Evolutionary conservation across 2,888 invertebrate genomes (phyloP).

Genomic region (Odontocerum albicorne): DNA sequence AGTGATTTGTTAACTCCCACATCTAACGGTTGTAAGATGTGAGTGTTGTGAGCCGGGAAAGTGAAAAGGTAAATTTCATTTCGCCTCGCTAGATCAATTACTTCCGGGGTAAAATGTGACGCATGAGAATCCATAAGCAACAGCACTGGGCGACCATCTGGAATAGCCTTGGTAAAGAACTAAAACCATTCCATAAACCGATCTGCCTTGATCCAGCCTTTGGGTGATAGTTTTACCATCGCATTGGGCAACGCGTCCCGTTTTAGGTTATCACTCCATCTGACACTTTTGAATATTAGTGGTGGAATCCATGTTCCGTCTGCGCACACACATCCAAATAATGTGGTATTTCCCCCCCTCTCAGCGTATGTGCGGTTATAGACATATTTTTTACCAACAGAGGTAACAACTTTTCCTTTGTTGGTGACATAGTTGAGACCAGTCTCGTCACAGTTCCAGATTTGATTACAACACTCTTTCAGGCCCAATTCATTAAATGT

Average conservation of each 20-base stretch:
- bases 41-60: slow-evolving; percentile 22
- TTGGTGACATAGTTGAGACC: slow-evolving; percentile 36
- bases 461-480: too few species aligned
- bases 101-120: slow-evolving; percentile 17
- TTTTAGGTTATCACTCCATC: slow-evolving; percentile 30
- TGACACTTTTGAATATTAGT: slow-evolving; percentile 37
- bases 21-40: slow-evolving; percentile 12
- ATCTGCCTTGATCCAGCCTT: slow-evolving; percentile 35
- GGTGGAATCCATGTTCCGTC: too few species aligned
- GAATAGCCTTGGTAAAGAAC: slow-evolving; percentile 12
- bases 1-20: background rate
- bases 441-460: slow-evolving; percentile 36
- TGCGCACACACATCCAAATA: slow-evolving; percentile 34
- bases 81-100: slow-evolving; percentile 17
- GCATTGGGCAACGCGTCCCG: slow-evolving; percentile 38
- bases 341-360: slow-evolving; percentile 35
- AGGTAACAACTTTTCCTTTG: slow-evolving; percentile 35
- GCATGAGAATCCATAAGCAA: slow-evolving; percentile 29
- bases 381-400: slow-evolving; percentile 35
- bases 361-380: slow-evolving; percentile 36
- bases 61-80: slow-evolving; percentile 22
- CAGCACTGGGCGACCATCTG: slow-evolving; percentile 13
- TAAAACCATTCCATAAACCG: slow-evolving; percentile 2
- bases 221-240: slow-evolving; percentile 37
- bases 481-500: slow-evolving; percentile 9